Percentiles rank a stretch among this genome's conserved stretches.
Evolutionary conservation across 1,140 invertebrate genomes (phyloP).

Genomic region (Caerostris darwini): DNA sequence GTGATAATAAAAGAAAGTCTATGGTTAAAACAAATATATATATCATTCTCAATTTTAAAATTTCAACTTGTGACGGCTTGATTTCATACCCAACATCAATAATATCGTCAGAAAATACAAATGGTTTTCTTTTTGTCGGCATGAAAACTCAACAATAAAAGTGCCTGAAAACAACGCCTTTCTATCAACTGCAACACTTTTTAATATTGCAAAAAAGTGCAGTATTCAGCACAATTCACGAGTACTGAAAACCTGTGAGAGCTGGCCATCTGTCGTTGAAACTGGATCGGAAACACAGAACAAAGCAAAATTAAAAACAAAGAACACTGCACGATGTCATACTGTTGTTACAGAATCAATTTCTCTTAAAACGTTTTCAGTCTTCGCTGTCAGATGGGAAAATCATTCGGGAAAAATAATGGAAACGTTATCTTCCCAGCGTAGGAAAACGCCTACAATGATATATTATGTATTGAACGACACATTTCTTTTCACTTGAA

Average conservation of each 20-base stretch:
- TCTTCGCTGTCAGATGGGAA: constrained; percentile 68
- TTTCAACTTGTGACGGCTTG: no score
- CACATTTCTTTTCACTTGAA: constrained; percentile 69
- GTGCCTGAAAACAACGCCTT: background rate
- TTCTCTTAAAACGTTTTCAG: constrained; percentile 72
- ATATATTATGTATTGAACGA: constrained; percentile 67
- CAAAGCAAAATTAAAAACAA: constrained; percentile 73
- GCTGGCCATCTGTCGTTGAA: constrained; percentile 33
- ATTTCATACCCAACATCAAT: no score
- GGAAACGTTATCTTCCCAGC: constrained; percentile 68
- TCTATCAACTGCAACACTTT: background rate
- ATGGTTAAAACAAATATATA: no score
- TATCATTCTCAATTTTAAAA: no score
- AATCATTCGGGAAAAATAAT: constrained; percentile 73
- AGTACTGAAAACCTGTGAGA: constrained; percentile 37
- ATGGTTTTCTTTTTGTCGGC: background rate
- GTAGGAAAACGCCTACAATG: constrained; percentile 58
- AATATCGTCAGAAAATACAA: no score
- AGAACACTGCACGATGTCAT: constrained; percentile 17
- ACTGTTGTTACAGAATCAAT: constrained; percentile 66
- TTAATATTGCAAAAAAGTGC: constrained; percentile 21
- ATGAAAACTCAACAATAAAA: background rate
- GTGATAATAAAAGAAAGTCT: no score
- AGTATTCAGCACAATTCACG: constrained; percentile 22
- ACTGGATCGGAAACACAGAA: constrained; percentile 61